A percentile compares a stretch with the other conserved stretches of the same genome.
Evolutionary conservation across 2,888 invertebrate species (phyloP).

Genomic region (Meganola albula): DNA sequence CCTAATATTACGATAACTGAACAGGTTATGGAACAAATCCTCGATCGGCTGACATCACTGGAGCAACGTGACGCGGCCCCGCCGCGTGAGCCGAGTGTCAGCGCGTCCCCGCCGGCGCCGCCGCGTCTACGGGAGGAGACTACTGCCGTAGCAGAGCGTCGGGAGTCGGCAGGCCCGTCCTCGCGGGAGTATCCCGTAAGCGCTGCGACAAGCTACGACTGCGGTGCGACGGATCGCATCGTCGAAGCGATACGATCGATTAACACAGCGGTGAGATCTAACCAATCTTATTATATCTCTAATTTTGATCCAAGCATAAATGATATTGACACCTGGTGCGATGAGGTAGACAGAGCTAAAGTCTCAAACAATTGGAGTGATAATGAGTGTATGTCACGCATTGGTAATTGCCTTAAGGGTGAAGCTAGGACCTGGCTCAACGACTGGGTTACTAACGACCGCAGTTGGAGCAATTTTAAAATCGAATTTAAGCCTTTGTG

Average conservation of each 20-base stretch:
- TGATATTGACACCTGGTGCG: constrained; percentile 5
- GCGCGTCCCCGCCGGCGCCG: neutral
- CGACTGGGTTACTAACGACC: constrained; percentile 17
- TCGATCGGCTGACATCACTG: neutral
- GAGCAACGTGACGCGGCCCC: neutral
- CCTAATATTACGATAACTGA: no score
- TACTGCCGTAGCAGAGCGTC: neutral
- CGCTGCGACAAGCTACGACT: neutral
- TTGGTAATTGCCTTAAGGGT: constrained; percentile 6
- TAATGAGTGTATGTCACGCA: constrained; percentile 3
- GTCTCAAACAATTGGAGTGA: constrained; percentile 4
- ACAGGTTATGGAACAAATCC: neutral
- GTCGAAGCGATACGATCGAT: neutral
- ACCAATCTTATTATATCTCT: constrained; percentile 3
- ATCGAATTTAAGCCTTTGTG: constrained; percentile 18
- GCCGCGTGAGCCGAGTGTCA: neutral
- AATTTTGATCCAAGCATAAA: constrained; percentile 5
- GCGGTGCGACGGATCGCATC: neutral
- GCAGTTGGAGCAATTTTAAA: constrained; percentile 22
- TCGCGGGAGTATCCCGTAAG: neutral
- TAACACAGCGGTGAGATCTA: neutral
- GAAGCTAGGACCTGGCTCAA: no score
- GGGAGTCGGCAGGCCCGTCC: neutral
- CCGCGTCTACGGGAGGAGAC: neutral
- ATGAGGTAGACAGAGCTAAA: constrained; percentile 5